Conservation (phyloP, 2,888 invertebrate genomes). For the Neoscelio sp. region DNA sequence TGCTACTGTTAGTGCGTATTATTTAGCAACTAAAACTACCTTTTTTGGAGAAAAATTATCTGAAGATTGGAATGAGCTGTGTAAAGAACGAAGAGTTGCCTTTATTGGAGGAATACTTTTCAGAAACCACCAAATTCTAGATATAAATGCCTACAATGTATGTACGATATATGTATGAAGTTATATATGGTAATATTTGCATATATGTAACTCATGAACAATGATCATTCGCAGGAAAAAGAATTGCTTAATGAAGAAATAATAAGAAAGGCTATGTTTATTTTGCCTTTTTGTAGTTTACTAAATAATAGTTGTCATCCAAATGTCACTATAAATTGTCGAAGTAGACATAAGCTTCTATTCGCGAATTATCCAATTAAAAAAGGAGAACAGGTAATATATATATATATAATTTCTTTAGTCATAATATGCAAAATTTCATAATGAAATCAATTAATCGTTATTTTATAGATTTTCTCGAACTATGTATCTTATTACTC, state of each 20-base stretch:
- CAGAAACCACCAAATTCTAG: background rate
- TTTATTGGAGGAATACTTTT: background rate
- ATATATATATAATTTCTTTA: too few species aligned
- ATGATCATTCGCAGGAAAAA: too few species aligned
- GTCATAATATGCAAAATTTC: too few species aligned
- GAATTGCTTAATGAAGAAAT: background rate
- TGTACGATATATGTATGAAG: background rate
- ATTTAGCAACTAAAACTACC: background rate
- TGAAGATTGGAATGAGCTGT: background rate
- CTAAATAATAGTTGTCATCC: slow-evolving; percentile 44
- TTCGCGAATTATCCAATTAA: too few species aligned
- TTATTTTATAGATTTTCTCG: too few species aligned
- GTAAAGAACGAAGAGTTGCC: background rate
- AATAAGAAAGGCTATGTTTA: slow-evolving; percentile 3
- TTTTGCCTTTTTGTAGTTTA: slow-evolving; percentile 38
- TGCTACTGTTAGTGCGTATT: background rate
- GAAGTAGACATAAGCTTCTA: too few species aligned
- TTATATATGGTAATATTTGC: too few species aligned
- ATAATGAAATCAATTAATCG: too few species aligned
- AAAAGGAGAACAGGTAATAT: too few species aligned
- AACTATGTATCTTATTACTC: too few species aligned
- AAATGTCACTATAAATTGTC: slow-evolving; percentile 27
- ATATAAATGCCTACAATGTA: slow-evolving; percentile 16
- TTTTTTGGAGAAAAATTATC: background rate
- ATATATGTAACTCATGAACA: too few species aligned